A percentile compares a stretch with the other conserved stretches of the same genome.
Conservation (phyloP, 2,888 invertebrate species). For the Lymantria monacha region DNA sequence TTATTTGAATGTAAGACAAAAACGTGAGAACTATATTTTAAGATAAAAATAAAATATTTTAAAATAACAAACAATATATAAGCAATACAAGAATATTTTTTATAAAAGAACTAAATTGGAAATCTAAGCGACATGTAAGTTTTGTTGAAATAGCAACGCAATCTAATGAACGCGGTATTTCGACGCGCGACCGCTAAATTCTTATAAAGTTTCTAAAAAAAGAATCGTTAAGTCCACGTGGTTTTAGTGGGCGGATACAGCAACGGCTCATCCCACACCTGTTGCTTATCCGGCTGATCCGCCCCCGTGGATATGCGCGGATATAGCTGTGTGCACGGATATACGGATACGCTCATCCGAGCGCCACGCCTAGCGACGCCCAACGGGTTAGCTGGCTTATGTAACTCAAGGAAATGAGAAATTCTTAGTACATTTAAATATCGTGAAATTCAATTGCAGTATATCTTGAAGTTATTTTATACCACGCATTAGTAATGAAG, state of each 20-base stretch:
- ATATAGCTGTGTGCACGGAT: slow-evolving; percentile 54
- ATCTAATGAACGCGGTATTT: too few relatives aligned
- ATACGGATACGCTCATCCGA: slow-evolving; percentile 50
- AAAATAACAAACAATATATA: too few relatives aligned
- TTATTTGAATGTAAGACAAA: too few relatives aligned
- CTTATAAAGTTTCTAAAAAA: slow-evolving; percentile 7
- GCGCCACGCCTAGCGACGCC: slow-evolving; percentile 64
- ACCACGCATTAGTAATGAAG: too few relatives aligned
- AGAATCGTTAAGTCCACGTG: slow-evolving; percentile 51
- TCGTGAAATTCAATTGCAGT: not conserved
- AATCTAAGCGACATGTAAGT: too few relatives aligned
- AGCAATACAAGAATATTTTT: too few relatives aligned
- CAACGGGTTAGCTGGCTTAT: slow-evolving; percentile 35
- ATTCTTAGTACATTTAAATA: not conserved
- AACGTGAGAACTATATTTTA: too few relatives aligned
- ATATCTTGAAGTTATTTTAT: not conserved
- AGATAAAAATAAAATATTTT: too few relatives aligned
- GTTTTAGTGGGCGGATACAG: slow-evolving; percentile 66
- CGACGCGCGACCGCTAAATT: not conserved
- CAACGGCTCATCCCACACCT: slow-evolving; percentile 80
- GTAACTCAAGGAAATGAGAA: slow-evolving; percentile 7
- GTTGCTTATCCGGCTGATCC: slow-evolving; percentile 80
- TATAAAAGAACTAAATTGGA: too few relatives aligned
- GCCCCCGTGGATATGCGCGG: slow-evolving; percentile 70
- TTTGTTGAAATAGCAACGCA: too few relatives aligned